A percentile compares a stretch with the other conserved stretches of the same genome.
phyloP scores from a whole-genome alignment of 2,797 vertebrate species.

The Chaenodraco wilsoni region DNA sequence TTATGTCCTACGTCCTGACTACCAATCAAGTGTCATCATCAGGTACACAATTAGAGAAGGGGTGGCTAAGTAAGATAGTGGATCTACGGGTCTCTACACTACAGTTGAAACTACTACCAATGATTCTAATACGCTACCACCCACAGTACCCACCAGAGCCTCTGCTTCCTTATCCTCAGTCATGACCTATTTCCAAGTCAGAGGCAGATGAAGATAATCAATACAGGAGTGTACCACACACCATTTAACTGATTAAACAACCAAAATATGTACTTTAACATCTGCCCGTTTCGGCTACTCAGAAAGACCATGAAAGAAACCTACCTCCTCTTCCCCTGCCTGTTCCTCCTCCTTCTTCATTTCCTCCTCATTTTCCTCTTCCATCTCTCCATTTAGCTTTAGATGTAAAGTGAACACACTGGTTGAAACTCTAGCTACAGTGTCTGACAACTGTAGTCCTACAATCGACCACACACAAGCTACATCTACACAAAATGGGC shows the following conservation, averaged over 20 bases:
- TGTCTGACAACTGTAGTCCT: slow-evolving; percentile 8
- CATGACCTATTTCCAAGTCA: slow-evolving; percentile 50
- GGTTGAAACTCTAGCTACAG: slow-evolving; percentile 38
- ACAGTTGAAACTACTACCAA: neutral
- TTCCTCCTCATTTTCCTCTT: slow-evolving; percentile 58
- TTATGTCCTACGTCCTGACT: neutral
- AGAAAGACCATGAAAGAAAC: slow-evolving; percentile 34
- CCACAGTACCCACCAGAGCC: slow-evolving; percentile 58
- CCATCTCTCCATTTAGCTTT: slow-evolving; percentile 73
- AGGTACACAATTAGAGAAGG: neutral
- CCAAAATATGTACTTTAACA: neutral
- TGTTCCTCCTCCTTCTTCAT: slow-evolving; percentile 57
- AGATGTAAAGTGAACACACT: slow-evolving; percentile 62
- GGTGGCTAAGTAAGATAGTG: neutral
- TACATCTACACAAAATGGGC: slow-evolving; percentile 10
- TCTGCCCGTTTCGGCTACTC: neutral
- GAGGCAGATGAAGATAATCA: slow-evolving; percentile 35
- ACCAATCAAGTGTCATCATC: neutral
- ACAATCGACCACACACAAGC: neutral
- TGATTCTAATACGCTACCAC: slow-evolving; percentile 10
- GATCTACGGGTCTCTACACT: neutral
- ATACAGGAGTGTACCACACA: neutral
- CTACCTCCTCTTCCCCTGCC: slow-evolving; percentile 72
- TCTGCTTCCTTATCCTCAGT: slow-evolving; percentile 54
- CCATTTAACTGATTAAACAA: slow-evolving; percentile 16